Conservation (phyloP, 2,113 vertebrate genomes). For the Phalacrocorax brasilianus region DNA sequence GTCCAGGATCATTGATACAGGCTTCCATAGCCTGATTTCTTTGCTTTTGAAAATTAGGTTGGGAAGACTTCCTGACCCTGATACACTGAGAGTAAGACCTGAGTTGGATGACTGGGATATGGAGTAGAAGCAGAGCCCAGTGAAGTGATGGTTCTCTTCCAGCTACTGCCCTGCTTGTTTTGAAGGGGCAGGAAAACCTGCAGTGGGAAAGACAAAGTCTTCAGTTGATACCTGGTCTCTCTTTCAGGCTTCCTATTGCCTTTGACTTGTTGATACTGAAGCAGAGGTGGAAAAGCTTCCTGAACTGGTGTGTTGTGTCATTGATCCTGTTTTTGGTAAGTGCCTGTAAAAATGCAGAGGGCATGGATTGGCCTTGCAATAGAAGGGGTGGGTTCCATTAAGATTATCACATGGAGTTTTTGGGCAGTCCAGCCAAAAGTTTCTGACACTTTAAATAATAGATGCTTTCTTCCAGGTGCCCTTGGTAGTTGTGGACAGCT, state of each 20-base stretch:
- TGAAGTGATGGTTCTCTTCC: neutral
- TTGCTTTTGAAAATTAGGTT: neutral
- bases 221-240: neutral
- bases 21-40: neutral
- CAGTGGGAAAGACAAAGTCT: neutral
- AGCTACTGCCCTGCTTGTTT: neutral
- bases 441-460: neutral
- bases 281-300: slow-evolving; percentile 88
- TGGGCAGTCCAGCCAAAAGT: neutral
- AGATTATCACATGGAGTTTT: neutral
- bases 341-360: neutral
- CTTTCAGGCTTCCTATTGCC: slow-evolving; percentile 87
- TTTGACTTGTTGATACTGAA: slow-evolving; percentile 90
- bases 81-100: neutral
- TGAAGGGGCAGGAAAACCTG: neutral
- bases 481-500: slow-evolving; percentile 89
- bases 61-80: neutral
- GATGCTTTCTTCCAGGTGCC: slow-evolving; percentile 79
- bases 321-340: slow-evolving; percentile 90
- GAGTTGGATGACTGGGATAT: neutral
- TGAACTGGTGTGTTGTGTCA: slow-evolving; percentile 84
- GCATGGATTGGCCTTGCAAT: neutral
- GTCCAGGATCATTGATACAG: neutral
- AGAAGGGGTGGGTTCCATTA: neutral
- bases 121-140: neutral